Percentiles rank a stretch among this genome's conserved stretches.
Conservation (phyloP, 2,888 invertebrate species). For the Ophion costatus region DNA sequence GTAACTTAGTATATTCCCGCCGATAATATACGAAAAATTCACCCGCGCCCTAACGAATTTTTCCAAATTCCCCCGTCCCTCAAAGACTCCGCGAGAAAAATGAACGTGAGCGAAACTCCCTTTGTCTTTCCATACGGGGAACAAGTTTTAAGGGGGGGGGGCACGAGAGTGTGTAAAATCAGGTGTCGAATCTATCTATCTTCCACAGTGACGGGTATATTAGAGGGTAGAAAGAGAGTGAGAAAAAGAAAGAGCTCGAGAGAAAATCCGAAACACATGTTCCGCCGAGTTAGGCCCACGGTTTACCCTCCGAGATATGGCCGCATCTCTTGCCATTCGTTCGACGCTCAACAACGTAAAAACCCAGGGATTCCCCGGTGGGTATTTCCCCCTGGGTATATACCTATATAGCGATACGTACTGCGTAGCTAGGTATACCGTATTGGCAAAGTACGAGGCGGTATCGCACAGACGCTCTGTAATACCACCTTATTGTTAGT, state of each 20-base stretch:
- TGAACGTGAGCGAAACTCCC: not conserved
- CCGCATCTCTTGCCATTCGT: conserved; percentile 12
- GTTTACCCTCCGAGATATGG: conserved; percentile 31
- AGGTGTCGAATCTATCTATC: conserved; percentile 61
- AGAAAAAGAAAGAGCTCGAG: conserved; percentile 9
- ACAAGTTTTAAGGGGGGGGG: not conserved
- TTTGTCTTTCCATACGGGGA: not conserved
- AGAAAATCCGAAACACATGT: conserved; percentile 72
- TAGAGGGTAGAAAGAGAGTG: conserved; percentile 1
- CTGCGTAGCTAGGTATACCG: not conserved
- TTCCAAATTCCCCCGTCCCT: not conserved
- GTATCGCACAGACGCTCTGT: conserved; percentile 39
- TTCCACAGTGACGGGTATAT: conserved; percentile 18
- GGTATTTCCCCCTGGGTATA: conserved; percentile 63
- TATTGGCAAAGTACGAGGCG: conserved; percentile 35
- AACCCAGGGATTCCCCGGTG: conserved; percentile 70
- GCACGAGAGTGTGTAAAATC: conserved; percentile 60
- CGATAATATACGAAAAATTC: not conserved
- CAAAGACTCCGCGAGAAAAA: not conserved
- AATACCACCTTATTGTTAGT: not conserved
- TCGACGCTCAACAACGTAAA: conserved; percentile 56
- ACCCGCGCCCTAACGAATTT: not conserved
- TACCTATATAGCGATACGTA: conserved; percentile 21
- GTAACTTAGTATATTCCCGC: not conserved
- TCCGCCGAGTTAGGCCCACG: conserved; percentile 42